phyloP scores from a whole-genome alignment of 2,797 vertebrate genomes.

The Sebastes aleutianus region DNA sequence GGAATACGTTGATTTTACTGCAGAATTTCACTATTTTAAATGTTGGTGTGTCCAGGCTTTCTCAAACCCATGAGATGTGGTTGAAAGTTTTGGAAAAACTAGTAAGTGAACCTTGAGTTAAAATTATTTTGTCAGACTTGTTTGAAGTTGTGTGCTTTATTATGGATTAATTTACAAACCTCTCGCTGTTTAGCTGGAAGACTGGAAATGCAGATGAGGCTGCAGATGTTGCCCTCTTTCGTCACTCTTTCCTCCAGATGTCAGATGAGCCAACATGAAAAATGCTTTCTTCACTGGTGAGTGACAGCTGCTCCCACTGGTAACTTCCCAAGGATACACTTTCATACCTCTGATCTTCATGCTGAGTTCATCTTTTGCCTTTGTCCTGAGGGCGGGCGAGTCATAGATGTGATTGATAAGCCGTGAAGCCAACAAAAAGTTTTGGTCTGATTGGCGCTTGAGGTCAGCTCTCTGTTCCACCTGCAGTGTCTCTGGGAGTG shows the following conservation, averaged over 20 bases:
- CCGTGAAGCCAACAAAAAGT: neutral
- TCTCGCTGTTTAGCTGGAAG: neutral
- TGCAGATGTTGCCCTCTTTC: neutral
- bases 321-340: slow-evolving; percentile 6
- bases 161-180: neutral
- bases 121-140: neutral
- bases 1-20: neutral
- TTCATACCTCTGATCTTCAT: slow-evolving; percentile 16
- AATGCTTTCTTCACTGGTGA: slow-evolving; percentile 16
- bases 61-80: no score
- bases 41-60: no score
- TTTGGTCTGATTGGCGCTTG: slow-evolving; percentile 28
- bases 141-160: neutral
- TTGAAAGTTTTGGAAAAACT: neutral
- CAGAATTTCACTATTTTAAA: neutral
- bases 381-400: neutral
- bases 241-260: neutral
- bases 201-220: neutral
- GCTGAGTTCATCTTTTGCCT: neutral
- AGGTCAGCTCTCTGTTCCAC: slow-evolving; percentile 12
- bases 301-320: slow-evolving; percentile 37
- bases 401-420: neutral
- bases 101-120: neutral
- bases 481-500: neutral
- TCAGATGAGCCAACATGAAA: neutral